Evolutionary conservation across 2,113 vertebrate species (phyloP), one percentile per base, ranked within the genome.

Genomic region (Lonchura striata): DNA sequence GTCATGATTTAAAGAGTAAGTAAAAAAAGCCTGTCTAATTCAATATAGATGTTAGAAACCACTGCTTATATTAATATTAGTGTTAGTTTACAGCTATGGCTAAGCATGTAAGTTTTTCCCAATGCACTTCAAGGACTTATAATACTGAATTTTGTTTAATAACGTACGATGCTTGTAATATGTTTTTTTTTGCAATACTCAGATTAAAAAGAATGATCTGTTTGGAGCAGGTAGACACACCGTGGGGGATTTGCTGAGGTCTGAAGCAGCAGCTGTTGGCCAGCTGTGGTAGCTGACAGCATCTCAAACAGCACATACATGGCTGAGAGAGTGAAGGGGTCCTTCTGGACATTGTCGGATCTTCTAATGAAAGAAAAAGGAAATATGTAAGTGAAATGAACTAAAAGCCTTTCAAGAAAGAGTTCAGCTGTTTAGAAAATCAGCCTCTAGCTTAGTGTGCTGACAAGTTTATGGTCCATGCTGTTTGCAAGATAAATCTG

Each of bases 261-360:
- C 28, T 66, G 75, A n/a, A 79, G 56, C 61, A 79, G 44, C 59
- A 83, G 57, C 25, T 89, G 11, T 86, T 82, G 53, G 16, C 53
- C 57, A 86, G 66, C 33, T 83, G 47, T 59, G n/a, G 37, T 68
- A 71, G 11, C 44, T 79, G 44, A 68, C n/a, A 54, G 53, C 41
- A 74, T 39, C 82, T 92, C 50, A 65, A 72, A 64, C 13, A 41
- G 24, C 37, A 44, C 17, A 24, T 39, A 14, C 2, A 8, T 14
- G 35, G 30, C 17, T 46, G 47, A 79, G 35, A 16, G 17, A 83
- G 33, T 42, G 52, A 65, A 50, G 54, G 39, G 11, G 12, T 31
- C 27, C 56, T 83, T 75, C 66, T 50, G 56, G 35, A 49, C 6
- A 9, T 13, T 13, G 21, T 31, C 0, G n/a, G 0, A 10, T 47